Evolutionary conservation across 2,888 invertebrate genomes (phyloP).

Genomic region (Ophonus ardosiacus): DNA sequence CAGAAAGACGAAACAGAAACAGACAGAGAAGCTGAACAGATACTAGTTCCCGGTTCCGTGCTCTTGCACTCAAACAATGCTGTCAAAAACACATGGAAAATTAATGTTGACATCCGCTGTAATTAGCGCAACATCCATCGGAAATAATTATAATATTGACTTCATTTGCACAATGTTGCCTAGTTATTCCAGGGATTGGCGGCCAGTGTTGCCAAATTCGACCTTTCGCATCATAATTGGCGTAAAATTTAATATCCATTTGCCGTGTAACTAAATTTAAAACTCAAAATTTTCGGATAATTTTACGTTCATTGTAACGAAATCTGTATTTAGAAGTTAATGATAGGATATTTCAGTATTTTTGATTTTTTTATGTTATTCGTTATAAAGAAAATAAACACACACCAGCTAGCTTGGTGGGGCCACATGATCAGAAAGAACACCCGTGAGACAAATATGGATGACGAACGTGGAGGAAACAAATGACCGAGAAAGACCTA

Average conservation of each 20-base stretch:
- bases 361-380: too few relatives aligned
- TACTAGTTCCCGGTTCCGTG: neutral
- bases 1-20: neutral
- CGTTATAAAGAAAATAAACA: too few relatives aligned
- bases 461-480: too few relatives aligned
- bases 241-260: neutral
- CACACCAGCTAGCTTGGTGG: too few relatives aligned
- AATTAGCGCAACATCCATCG: constrained; percentile 53
- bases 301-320: neutral
- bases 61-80: constrained; percentile 7
- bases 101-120: constrained; percentile 54
- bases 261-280: neutral
- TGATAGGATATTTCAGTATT: too few relatives aligned
- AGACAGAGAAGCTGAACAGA: neutral
- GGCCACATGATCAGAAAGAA: too few relatives aligned
- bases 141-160: constrained; percentile 57
- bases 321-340: neutral
- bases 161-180: constrained; percentile 35
- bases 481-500: too few relatives aligned
- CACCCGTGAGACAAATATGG: too few relatives aligned
- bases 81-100: constrained; percentile 35
- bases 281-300: neutral
- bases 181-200: constrained; percentile 12
- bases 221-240: neutral
- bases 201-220: neutral